Conservation (phyloP, 2,888 invertebrate species). For the Diplazon laetatorius region DNA sequence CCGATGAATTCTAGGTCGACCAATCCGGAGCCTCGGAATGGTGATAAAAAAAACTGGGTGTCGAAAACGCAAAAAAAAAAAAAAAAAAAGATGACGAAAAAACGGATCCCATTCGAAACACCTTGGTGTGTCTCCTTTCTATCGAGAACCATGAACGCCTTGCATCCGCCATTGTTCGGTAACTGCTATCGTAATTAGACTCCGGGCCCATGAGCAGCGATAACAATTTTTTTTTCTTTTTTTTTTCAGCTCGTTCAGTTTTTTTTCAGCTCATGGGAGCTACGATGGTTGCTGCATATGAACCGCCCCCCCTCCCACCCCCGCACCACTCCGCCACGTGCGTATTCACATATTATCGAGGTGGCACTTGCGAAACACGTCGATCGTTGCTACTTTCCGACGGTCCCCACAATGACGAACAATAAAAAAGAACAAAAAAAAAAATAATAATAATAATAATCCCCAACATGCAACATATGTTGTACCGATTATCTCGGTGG, state of each 20-base stretch:
- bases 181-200: slow-evolving; percentile 53
- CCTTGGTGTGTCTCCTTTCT: slow-evolving; percentile 4
- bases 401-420: too few relatives aligned
- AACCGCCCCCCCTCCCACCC: too few relatives aligned
- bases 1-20: slow-evolving; percentile 20
- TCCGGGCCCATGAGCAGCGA: slow-evolving; percentile 2
- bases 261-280: background rate
- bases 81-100: too few relatives aligned
- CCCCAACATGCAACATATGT: too few relatives aligned
- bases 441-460: too few relatives aligned
- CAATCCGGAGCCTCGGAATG: background rate
- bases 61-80: slow-evolving; percentile 3
- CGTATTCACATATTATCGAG: slow-evolving; percentile 22
- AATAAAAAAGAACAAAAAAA: too few relatives aligned
- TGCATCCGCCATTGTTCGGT: slow-evolving; percentile 19
- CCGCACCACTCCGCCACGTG: slow-evolving; percentile 45
- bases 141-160: background rate
- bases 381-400: too few relatives aligned
- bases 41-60: slow-evolving; percentile 23
- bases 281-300: too few relatives aligned
- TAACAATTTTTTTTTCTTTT: slow-evolving; percentile 23
- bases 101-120: too few relatives aligned
- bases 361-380: too few relatives aligned
- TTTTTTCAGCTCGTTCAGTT: slow-evolving; percentile 3
- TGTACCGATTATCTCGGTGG: too few relatives aligned